Base-by-base conservation (phyloP, 2,888 invertebrate species). In the Erannis defoliaria region DNA sequence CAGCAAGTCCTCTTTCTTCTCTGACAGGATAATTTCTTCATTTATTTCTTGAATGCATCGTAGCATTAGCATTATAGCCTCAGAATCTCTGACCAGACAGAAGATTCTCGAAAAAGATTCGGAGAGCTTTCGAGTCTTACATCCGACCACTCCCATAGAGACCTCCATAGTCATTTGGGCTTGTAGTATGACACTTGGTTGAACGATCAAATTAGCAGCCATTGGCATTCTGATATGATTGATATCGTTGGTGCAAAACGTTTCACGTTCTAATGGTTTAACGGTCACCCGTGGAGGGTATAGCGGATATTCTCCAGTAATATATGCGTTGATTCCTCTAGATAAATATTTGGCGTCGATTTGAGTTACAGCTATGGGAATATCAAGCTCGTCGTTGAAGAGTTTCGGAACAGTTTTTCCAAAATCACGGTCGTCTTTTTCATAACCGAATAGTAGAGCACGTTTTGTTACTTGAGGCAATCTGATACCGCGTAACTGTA, bases 151-250 rank as follows among this genome's bases (percentile, higher is more conserved):
- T 3, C 91, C 92, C 6, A 91, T 70, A 9, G 86, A 85, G n/a
- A 84, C 80, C 71, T 88, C 84, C 37, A 93, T 67, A 29, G 78
- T 77, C 90, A 92, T 92, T 68, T 92, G 88, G 1, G 91, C 80
- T 62, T 84, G 71, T 62, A 91, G 70, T 38, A 91, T 73, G 0
- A 82, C 62, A 5, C 75, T 71, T 18, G 87, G 69, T 37, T 80
- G 82, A 21, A 91, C 78, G 1, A 82, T 42, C 33, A 82, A 50
- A 10, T 75, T 59, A 0, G 86, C 82, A 23, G 55, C 70, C 0
- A 80, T n/a, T 3, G 71, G 59, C 16, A 58, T 57, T 71, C 81
- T 73, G 9, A 89, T 74, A 29, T 69, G 80, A 72, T 92, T 91
- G 5, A 90, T 77, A 65, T 91, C 90, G 63, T 91, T 92, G 1